Base-by-base conservation (phyloP, 1,140 invertebrate species). In the Bombus waltoni region DNA sequence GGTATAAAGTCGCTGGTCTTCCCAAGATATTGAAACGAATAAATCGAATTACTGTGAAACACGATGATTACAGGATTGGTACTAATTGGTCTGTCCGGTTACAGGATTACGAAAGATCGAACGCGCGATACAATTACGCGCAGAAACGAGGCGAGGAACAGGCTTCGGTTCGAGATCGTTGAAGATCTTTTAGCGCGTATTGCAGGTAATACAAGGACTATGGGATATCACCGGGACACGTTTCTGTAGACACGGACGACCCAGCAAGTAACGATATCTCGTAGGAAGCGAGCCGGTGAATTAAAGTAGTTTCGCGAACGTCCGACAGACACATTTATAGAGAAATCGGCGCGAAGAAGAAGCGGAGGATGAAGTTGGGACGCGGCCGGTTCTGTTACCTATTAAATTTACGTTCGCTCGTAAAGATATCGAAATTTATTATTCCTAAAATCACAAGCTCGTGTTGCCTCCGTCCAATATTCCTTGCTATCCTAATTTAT, bases 401-500 rank as follows among this genome's bases (percentile, higher is more conserved):
- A 70, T 86, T 72, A 73, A 77, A 88, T 88, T 86, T 88, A 88
- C 68, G 84, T 62, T 32, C 68, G 68, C 28, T 73, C 84, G 84
- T 88, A 88, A 88, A 88, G 87, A 86, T 86, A 86, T 85, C 84
- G 66, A 18, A 88, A 88, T 88, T 88, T 88, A 88, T 86, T 86
- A 88, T 88, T 88, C 84, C 68, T 88, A 81, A 88, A 88, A 86
- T 88, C 87, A 84, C 66, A 78, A 74, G 87, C 59, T 57, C 84
- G 32, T 57, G 77, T 88, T 73, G 77, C 57, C 35, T 25, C 42
- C 35, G 84, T 77, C 65, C 86, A 83, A 87, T 84, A 77, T 86
- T 71, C 59, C 53, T 62, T 40, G 44, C 66, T 42, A 70, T 81
- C 40, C 83, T 86, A 86, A 86, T 86, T 88, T 88, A 88, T 88